Percentiles rank a stretch among this genome's conserved stretches.
phyloP scores from a whole-genome alignment of 2,113 vertebrate species.

The Calyptommatus sinebrachiatus region DNA sequence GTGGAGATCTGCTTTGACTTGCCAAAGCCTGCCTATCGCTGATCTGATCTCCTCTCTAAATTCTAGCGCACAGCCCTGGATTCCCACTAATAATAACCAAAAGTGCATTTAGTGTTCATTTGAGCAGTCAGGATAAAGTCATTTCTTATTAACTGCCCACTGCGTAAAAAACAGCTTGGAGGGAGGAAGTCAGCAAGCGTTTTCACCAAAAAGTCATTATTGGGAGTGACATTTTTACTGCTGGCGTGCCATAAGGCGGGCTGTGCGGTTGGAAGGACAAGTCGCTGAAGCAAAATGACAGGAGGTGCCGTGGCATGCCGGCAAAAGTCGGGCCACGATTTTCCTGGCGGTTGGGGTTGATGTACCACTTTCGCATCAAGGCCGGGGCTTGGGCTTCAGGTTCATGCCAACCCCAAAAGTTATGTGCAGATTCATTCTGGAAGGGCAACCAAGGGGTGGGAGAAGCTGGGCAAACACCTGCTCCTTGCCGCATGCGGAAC shows the following conservation, averaged over 20 bases:
- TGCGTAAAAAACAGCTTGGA: conserved; percentile 91
- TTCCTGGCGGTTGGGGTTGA: conserved; percentile 63
- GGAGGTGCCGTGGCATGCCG: conserved; percentile 80
- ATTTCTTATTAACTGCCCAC: conserved; percentile 97
- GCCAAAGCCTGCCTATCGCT: conserved; percentile 63
- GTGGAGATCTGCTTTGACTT: conserved; percentile 60
- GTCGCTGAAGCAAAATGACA: conserved; percentile 85
- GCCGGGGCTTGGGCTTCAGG: conserved; percentile 55
- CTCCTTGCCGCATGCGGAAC: accelerated
- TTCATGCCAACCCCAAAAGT: conserved; percentile 1
- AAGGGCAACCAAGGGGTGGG: neutral
- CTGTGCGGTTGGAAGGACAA: conserved; percentile 77
- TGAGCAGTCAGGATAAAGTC: conserved; percentile 98
- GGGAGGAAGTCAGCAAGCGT: conserved; percentile 88
- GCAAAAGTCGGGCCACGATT: conserved; percentile 78
- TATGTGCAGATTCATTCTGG: accelerated
- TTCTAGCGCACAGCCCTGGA: conserved; percentile 67
- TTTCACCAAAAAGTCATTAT: conserved; percentile 85
- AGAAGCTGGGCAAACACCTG: accelerated
- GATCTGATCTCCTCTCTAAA: conserved; percentile 70
- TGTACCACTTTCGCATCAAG: conserved; percentile 53
- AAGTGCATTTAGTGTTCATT: conserved; percentile 92
- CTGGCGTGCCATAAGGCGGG: conserved; percentile 82
- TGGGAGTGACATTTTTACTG: conserved; percentile 92
- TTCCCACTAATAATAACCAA: conserved; percentile 78